Percentiles rank a stretch among this genome's conserved stretches.
Evolutionary conservation across 2,113 vertebrate species (phyloP).

Genomic region (Dromaius novaehollandiae): DNA sequence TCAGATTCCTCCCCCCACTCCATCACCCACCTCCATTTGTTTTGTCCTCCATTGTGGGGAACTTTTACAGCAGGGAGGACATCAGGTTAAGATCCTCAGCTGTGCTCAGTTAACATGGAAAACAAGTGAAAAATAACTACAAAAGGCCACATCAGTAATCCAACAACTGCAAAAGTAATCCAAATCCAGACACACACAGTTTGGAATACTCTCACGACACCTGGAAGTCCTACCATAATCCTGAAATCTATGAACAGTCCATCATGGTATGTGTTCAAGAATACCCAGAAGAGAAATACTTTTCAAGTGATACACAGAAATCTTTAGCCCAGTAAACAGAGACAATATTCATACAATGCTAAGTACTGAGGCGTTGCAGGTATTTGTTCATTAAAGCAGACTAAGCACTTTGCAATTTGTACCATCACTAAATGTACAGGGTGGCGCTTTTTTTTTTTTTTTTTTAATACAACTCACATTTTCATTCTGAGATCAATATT

Average conservation of each 20-base stretch:
- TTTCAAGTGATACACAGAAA: neutral
- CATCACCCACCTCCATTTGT: too few species aligned
- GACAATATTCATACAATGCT: neutral
- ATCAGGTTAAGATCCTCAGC: neutral
- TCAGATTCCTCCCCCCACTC: neutral
- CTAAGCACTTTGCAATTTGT: conserved; percentile 5
- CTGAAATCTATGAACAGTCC: neutral
- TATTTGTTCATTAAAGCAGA: conserved; percentile 30
- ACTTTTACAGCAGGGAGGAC: neutral
- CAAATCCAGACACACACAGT: neutral
- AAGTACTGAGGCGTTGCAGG: neutral
- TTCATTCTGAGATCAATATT: conserved; percentile 70
- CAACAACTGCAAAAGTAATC: neutral
- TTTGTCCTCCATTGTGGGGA: neutral
- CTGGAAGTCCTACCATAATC: neutral
- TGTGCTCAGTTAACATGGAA: neutral
- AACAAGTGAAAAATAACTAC: neutral
- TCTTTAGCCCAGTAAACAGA: neutral
- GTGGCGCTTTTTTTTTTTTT: conserved; percentile 46
- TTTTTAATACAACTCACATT: conserved; percentile 64
- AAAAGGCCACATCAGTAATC: neutral
- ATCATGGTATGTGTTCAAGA: neutral
- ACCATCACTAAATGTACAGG: conserved; percentile 46
- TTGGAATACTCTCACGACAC: neutral
- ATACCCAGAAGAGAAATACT: neutral